A percentile compares a stretch with the other conserved stretches of the same genome.
These are phyloP conservation scores for Euplexia lucipara DNA, from an alignment of 2,888 invertebrate genomes.

Conservation along the genomic window DNA sequence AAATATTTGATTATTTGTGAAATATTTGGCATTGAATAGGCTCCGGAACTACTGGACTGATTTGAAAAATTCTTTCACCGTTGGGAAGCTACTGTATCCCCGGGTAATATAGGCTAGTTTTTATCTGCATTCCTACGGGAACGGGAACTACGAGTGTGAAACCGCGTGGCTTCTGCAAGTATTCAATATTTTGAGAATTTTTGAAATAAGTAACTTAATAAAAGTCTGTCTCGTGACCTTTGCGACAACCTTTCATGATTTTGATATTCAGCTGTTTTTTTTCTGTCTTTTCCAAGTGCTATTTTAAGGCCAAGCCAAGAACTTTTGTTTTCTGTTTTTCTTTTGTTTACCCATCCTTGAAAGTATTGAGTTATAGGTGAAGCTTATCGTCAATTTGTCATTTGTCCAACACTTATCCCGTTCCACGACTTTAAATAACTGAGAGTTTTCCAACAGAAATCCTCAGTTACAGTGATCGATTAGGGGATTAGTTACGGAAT, in stretches of 20 bases:
- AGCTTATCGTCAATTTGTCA: conserved; percentile 44
- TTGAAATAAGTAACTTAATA: background rate
- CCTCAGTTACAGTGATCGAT: conserved; percentile 52
- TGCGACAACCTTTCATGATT: background rate
- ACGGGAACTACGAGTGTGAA: too few relatives aligned
- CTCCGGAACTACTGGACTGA: too few relatives aligned
- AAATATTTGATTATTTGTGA: too few relatives aligned
- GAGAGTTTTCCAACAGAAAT: conserved; percentile 48
- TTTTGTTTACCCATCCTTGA: conserved; percentile 33
- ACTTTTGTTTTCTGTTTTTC: conserved; percentile 1
- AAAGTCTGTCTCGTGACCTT: background rate
- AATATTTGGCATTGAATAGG: too few relatives aligned
- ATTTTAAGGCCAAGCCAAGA: background rate
- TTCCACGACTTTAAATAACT: conserved; percentile 45
- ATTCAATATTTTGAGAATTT: too few relatives aligned
- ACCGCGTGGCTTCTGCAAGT: too few relatives aligned
- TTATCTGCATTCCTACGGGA: too few relatives aligned
- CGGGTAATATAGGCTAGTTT: too few relatives aligned
- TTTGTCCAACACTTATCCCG: conserved; percentile 35
- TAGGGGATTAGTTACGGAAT: conserved; percentile 36
- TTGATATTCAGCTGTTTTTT: background rate
- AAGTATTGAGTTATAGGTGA: conserved; percentile 5
- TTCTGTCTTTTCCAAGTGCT: background rate
- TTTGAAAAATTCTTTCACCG: too few relatives aligned
- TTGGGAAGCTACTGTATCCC: too few relatives aligned